These are phyloP conservation scores for Psophia crepitans DNA, from an alignment of 2,113 vertebrate genomes.

Conservation along the genomic window DNA sequence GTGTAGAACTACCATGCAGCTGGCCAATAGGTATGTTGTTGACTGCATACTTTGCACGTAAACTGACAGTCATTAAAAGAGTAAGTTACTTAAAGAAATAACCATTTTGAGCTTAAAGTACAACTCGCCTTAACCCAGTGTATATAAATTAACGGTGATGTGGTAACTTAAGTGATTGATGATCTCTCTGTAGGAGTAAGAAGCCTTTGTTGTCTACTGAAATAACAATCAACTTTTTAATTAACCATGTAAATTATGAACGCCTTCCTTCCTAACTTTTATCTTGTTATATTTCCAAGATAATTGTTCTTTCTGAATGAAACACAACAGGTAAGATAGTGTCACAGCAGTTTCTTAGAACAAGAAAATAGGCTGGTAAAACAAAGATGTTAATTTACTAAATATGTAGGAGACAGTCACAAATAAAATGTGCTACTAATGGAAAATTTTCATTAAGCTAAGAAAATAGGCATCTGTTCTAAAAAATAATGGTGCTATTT, in stretches of 20 bases:
- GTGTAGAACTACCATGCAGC: constrained; percentile 69
- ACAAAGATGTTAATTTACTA: background rate
- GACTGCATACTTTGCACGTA: constrained; percentile 51
- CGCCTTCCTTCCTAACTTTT: background rate
- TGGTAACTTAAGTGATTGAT: background rate
- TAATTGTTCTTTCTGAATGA: background rate
- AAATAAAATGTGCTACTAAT: background rate
- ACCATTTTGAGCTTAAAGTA: background rate
- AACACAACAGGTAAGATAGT: background rate
- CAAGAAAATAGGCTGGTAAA: background rate
- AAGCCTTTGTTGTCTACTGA: background rate
- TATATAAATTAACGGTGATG: background rate
- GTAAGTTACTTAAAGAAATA: background rate
- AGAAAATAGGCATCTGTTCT: background rate
- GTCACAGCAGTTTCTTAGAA: background rate
- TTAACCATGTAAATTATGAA: background rate
- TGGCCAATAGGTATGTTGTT: constrained; percentile 38
- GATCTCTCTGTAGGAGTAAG: background rate
- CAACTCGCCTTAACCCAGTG: background rate
- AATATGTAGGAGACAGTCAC: background rate
- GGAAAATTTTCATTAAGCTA: background rate
- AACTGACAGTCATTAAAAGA: constrained; percentile 23
- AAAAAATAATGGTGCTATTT: background rate
- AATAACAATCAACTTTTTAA: background rate
- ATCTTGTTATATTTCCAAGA: background rate